Percentiles rank a stretch among this genome's conserved stretches.
phyloP scores from a whole-genome alignment of 2,888 invertebrate genomes.

The Coenonympha glycerion region DNA sequence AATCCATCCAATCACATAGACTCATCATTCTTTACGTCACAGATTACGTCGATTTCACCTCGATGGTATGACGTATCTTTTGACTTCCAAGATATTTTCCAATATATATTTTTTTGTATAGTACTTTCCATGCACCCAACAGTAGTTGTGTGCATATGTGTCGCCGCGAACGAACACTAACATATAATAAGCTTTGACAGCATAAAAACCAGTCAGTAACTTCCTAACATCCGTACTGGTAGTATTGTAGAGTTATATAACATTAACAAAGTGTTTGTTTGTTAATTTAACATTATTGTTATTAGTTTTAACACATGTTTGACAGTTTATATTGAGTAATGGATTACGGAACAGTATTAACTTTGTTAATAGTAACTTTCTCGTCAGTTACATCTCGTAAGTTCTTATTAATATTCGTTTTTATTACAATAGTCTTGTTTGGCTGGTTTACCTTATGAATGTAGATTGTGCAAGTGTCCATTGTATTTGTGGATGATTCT shows the following conservation, averaged over 20 bases:
- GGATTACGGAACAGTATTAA: neutral
- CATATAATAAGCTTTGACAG: neutral
- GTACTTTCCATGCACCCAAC: too few relatives aligned
- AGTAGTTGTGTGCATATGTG: too few relatives aligned
- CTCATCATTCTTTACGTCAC: neutral
- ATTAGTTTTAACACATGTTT: neutral
- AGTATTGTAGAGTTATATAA: too few relatives aligned
- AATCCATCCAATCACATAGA: neutral
- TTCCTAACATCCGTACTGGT: neutral
- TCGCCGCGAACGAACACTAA: neutral
- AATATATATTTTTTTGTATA: too few relatives aligned
- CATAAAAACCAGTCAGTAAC: neutral
- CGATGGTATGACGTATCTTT: too few relatives aligned
- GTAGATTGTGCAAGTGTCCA: neutral
- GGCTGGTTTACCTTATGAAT: neutral
- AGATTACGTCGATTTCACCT: neutral
- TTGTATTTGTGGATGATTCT: neutral
- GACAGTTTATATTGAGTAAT: neutral
- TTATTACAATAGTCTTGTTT: neutral
- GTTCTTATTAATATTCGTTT: neutral
- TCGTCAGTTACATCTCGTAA: neutral
- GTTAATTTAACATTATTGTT: neutral
- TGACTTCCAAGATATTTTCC: too few relatives aligned
- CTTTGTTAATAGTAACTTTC: neutral
- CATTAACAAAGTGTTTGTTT: too few relatives aligned